phyloP scores from a whole-genome alignment of 2,888 invertebrate genomes.

The Pterostichus madidus region DNA sequence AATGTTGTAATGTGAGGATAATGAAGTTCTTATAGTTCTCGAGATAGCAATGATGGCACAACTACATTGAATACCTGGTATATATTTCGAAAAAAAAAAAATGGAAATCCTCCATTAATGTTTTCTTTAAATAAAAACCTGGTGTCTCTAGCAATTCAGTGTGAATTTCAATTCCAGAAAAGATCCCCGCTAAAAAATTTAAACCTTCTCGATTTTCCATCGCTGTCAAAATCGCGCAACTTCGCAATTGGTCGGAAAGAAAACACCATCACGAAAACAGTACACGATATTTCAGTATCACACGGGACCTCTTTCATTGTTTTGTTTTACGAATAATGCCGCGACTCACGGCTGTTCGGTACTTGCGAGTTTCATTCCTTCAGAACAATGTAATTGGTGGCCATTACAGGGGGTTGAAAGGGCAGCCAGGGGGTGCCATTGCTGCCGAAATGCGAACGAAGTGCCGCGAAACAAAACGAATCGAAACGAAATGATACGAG shows the following conservation, averaged over 20 bases:
- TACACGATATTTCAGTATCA: constrained; percentile 44
- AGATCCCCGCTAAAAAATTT: too few relatives aligned
- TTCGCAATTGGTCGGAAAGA: background rate
- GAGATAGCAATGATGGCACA: too few relatives aligned
- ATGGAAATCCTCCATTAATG: too few relatives aligned
- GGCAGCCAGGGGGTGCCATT: background rate
- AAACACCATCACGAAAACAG: too few relatives aligned
- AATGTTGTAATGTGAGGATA: too few relatives aligned
- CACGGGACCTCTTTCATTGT: constrained; percentile 47
- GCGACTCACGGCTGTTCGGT: constrained; percentile 1
- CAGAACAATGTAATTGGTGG: constrained; percentile 53
- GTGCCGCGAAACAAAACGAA: constrained; percentile 33
- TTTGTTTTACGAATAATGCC: constrained; percentile 49
- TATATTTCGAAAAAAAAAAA: too few relatives aligned
- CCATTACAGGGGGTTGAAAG: constrained; percentile 26
- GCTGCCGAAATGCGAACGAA: background rate
- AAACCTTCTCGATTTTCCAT: too few relatives aligned
- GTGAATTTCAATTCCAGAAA: too few relatives aligned
- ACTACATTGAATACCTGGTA: too few relatives aligned
- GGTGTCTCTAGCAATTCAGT: too few relatives aligned
- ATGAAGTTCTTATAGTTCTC: too few relatives aligned
- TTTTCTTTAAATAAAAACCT: too few relatives aligned
- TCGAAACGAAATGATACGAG: constrained; percentile 48
- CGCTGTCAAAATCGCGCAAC: background rate
- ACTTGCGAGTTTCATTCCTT: constrained; percentile 53